Percentiles rank a stretch among this genome's conserved stretches.
These are phyloP conservation scores for Crematogaster levior DNA, from an alignment of 2,888 invertebrate species.

Conservation along the genomic window DNA sequence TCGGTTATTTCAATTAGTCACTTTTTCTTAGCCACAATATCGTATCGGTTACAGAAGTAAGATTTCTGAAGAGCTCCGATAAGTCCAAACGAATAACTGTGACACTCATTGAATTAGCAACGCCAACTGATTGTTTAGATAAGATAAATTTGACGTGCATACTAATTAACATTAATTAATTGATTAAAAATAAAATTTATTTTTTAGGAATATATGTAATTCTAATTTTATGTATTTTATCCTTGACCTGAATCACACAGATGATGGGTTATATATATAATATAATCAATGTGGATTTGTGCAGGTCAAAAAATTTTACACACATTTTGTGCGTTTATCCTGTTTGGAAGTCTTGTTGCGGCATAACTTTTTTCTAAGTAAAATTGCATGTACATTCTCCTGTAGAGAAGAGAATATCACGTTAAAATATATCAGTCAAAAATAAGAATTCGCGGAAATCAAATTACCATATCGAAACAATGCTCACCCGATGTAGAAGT, in stretches of 20 bases:
- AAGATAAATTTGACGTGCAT: background rate
- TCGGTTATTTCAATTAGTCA: slow-evolving; percentile 24
- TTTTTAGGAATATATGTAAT: background rate
- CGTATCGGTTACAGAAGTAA: background rate
- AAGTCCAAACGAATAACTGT: background rate
- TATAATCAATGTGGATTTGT: background rate
- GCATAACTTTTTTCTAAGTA: background rate
- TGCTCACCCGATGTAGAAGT: background rate
- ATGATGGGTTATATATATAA: background rate
- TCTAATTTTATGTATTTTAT: background rate
- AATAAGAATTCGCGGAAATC: background rate
- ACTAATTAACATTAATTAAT: too few species aligned
- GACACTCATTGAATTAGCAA: background rate
- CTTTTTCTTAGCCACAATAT: background rate
- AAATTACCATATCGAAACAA: background rate
- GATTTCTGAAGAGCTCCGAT: background rate
- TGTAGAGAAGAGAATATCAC: background rate
- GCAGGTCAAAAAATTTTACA: background rate
- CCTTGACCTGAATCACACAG: background rate
- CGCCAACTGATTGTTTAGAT: background rate
- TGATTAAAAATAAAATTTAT: too few species aligned
- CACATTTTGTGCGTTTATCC: background rate
- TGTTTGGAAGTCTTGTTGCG: background rate
- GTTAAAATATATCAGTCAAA: background rate
- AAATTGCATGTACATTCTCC: background rate